Conservation (phyloP, 2,797 vertebrate genomes). For the Oreortyx pictus region DNA sequence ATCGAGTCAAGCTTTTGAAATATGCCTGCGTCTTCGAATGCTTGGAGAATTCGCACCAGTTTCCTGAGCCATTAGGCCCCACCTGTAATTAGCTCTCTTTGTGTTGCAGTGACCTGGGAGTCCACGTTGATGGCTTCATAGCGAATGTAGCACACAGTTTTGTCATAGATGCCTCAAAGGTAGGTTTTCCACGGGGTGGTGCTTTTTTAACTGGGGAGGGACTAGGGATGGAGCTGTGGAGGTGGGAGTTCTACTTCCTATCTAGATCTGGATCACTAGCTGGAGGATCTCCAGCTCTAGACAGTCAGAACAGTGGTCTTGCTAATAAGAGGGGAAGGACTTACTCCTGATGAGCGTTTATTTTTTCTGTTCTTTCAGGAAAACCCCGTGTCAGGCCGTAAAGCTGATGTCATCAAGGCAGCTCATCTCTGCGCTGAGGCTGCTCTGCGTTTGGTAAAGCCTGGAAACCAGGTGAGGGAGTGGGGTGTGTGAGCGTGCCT, state of each 20-base stretch:
- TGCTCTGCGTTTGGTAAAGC: conserved; percentile 94
- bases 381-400: conserved; percentile 88
- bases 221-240: rapidly evolving
- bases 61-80: rapidly evolving
- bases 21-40: neutral
- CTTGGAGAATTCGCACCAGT: neutral
- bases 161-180: conserved; percentile 91
- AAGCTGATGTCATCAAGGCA: conserved; percentile 94
- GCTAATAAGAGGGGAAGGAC: neutral
- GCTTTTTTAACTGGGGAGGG: neutral
- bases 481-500: neutral
- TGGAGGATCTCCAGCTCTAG: neutral
- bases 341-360: rapidly evolving
- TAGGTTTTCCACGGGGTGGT: conserved; percentile 27
- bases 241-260: neutral
- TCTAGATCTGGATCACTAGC: too few relatives aligned
- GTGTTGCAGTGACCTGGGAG: conserved; percentile 90
- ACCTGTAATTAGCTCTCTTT: neutral
- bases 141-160: conserved; percentile 96
- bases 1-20: neutral
- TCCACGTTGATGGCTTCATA: conserved; percentile 97
- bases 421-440: conserved; percentile 96
- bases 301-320: rapidly evolving
- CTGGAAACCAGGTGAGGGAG: conserved; percentile 91
- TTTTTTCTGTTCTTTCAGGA: conserved; percentile 79